Percentiles rank a stretch among this genome's conserved stretches.
Conservation (phyloP, 2,797 vertebrate species). For the Myioborus miniatus region DNA sequence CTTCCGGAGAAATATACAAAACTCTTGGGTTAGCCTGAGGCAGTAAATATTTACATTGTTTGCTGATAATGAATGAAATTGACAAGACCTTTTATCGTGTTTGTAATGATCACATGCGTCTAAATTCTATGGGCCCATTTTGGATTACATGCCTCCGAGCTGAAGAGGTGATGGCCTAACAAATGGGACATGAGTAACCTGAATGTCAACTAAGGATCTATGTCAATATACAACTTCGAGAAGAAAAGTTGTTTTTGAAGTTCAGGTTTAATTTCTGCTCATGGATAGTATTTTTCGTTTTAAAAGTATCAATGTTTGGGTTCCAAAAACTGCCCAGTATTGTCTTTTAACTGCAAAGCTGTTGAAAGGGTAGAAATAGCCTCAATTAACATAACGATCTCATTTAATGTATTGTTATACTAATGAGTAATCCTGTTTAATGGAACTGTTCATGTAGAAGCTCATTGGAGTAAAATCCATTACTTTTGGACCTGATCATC, state of each 20-base stretch:
- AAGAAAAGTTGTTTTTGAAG: neutral
- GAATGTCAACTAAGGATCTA: neutral
- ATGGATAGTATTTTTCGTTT: neutral
- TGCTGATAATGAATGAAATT: neutral
- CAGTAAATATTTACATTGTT: neutral
- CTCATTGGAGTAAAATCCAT: constrained; percentile 11
- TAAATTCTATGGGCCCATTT: neutral
- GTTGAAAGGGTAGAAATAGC: neutral
- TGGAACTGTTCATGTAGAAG: neutral
- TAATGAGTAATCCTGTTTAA: constrained; percentile 38
- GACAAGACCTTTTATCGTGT: neutral
- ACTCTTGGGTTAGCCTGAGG: neutral
- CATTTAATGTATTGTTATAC: neutral
- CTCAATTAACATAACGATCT: neutral
- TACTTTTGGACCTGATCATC: constrained; percentile 30
- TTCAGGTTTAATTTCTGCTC: neutral
- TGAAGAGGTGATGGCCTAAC: neutral
- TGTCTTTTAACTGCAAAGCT: neutral
- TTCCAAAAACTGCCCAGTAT: neutral
- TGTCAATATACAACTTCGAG: neutral
- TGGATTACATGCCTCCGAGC: neutral
- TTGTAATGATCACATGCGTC: fast-evolving
- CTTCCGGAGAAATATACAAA: neutral
- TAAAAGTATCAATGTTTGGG: neutral
- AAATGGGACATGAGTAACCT: neutral